Base-by-base conservation (phyloP, 2,113 vertebrate genomes). In the Tretioscincus oriximinensis region DNA sequence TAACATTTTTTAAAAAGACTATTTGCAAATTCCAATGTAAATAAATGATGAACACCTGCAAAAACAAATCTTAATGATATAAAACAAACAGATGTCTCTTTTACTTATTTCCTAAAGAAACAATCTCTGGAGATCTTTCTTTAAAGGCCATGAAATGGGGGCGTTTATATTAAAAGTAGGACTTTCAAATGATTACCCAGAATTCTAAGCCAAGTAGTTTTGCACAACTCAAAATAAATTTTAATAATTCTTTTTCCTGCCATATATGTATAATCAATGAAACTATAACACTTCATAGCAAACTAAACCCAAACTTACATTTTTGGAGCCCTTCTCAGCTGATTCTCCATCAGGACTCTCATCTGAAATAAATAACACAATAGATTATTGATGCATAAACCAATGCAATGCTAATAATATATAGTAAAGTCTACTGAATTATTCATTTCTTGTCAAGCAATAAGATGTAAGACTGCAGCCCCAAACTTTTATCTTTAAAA, bases 311-410 rank as follows among this genome's bases (percentile, higher is more conserved):
- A 76, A 28, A 94, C 94, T 94, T 83, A 95, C 94, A 2, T 85
- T 91, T 88, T 89, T 90, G 83, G 90, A 92, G 6, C 89, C 85
- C n/a, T 93, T 94, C 45, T 92, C 94, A 63, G 88, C 86, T 0
- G 90, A 89, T 84, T 95, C 94, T 21, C 93, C 94, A 86, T 94
- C 94, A 0, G 93, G 93, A 9, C 93, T 93, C 20, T 95, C 95
- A 76, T 95, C 95, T 96, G 86, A 7, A 93, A 93, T 65, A 1
- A 41, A 80, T 0, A 66, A 0, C 7, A 14, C 14, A 10, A 2
- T 4, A 58, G 14, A 4, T 86, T 61, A 75, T 35, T 1, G 54
- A 12, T 6, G 24, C 20, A 66, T 49, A 22, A 51, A 45, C n/a
- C 12, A 61, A 16, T 66, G 65, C 65, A 66, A 66, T 28, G n/a